Base-by-base conservation (phyloP, 2,797 vertebrate genomes). In the Alcedo quadribrachys region DNA sequence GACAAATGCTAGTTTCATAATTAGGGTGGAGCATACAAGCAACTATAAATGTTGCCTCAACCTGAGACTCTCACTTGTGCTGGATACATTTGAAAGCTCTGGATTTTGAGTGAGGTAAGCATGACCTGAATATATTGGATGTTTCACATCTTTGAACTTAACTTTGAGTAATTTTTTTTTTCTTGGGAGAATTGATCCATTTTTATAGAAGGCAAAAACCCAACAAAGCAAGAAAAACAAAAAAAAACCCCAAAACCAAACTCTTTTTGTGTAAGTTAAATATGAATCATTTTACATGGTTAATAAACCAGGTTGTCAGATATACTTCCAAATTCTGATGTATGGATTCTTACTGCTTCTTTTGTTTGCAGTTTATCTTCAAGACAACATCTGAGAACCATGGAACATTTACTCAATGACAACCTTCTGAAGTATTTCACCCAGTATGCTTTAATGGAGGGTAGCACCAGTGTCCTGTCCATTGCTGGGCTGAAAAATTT, bases 11-110 rank as follows among this genome's bases (percentile, higher is more conserved):
- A 89, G 92, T 97, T 97, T 96, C 95, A 89, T 93, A 90, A 98
- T 94, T 93, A 93, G 94, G 96, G 96, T 92, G 97, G 96, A 91
- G 94, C 80, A 89, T 25, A n/a, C 58, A 89, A 94, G 91, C 74
- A 75, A 87, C 95, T 98, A 98, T 97, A 98, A 98, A 97, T 85
- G 93, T 54, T 67, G 89, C 7, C 35, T 40, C 79, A 84, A 2
- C 69, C 62, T 55, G 46, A 46, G 65, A 91, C 87, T 93, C 81
- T 93, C 43, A 75, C 40, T 53, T 62, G 79, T 45, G n/a, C 51
- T 78, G 32, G 35, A 87, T 43, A 93, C 66, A 62, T 74, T 69
- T 43, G 82, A 84, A 75, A 79, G 68, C 35, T 79, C 42, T 5
- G 5, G 57, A 63, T 61, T 65, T 57, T 33, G 15, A 32, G 92